Base-by-base conservation (phyloP, 2,797 vertebrate species). In the Syngnathus rostellatus region DNA sequence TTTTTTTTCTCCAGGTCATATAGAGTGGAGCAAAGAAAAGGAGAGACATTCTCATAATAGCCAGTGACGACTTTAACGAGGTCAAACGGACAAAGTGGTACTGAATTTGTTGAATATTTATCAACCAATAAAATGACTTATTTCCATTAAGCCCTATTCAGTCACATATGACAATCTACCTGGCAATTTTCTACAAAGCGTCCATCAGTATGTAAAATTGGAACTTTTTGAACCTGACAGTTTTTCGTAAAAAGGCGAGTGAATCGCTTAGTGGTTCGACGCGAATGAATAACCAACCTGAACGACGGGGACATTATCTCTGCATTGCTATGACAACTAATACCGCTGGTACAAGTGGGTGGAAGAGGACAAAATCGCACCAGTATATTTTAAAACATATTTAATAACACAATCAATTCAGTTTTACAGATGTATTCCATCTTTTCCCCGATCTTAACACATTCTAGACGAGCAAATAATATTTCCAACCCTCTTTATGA, bases 1-100 rank as follows among this genome's bases (percentile, higher is more conserved):
- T 67, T 82, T 74, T 25, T 72, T 51, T 75, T 77, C 69, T 67
- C 10, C 76, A 88, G 88, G 75, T 82, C 86, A 11, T 87, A 87
- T 63, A 68, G n/a, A 63, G 76, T 84, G 40, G 81, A 25, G 60
- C 78, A 76, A 64, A 64, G 58, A 53, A 83, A 62, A 78, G 23
- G 3, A 17, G 38, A 45, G 8, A 17, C n/a, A 50, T 17, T 38
- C 25, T 39, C 31, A 54, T 21, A 11, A 63, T 25, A 55, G 53
- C 68, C 50, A 38, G 71, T 11, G 9, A 54, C 12, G 0, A 55
- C 8, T 55, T 11, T 11, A 55, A 31, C 53, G 2, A 5, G 11
- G 23, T 31, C 5, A 14, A 57, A 37, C 37, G 16, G 59, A 61
- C 59, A 61, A 12, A 12, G 16, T 43, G 11, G 19, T 11, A 41